Base-by-base conservation (phyloP, 2,113 vertebrate genomes). In the Myotis yumanensis region DNA sequence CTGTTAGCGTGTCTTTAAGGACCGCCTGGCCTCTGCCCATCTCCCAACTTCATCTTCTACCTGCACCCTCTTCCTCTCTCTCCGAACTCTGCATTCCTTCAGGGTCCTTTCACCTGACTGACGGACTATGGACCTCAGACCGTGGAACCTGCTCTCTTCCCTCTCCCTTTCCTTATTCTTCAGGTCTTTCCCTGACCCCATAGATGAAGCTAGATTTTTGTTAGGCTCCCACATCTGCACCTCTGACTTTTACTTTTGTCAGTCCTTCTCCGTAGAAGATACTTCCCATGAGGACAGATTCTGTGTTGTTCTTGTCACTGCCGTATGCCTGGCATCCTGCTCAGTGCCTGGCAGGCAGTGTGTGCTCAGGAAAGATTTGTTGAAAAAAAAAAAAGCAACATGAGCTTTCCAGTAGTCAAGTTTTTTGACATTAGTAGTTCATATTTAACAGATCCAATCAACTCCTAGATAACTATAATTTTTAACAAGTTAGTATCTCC, bases 391-490 rank as follows among this genome's bases (percentile, higher is more conserved):
- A 62, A 76, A 16, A 43, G 83, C 91, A 64, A 46, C 15, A 18
- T 11, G 17, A 86, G 30, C 23, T 94, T 81, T 52, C 51, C 4
- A 54, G 18, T 52, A 51, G 28, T 72, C 22, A 72, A n/a, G 40
- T 40, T 66, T 80, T 80, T 79, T 76, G 52, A 80, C 51, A 16
- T 80, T 66, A 57, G 62, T 48, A 62, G 51, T 46, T 59, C 12
- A 30, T 89, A 30, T 93, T 64, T 89, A 91, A 23, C n/a, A 89
- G n/a, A 46, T 93, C 28, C 16, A 17, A 69, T 71, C 71, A 81
- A 66, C 28, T 57, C 23, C 20, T 83, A 20, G 17, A 2, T 73
- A 57, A 69, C 9, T 48, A 54, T 79, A n/a, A 75, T 84, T 91
- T 87, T 79, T 48, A 75, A 62, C 10, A 66, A 89, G 43, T 76